Evolutionary conservation across 2,888 invertebrate genomes (phyloP).

Genomic region (Pelosia muscerda): DNA sequence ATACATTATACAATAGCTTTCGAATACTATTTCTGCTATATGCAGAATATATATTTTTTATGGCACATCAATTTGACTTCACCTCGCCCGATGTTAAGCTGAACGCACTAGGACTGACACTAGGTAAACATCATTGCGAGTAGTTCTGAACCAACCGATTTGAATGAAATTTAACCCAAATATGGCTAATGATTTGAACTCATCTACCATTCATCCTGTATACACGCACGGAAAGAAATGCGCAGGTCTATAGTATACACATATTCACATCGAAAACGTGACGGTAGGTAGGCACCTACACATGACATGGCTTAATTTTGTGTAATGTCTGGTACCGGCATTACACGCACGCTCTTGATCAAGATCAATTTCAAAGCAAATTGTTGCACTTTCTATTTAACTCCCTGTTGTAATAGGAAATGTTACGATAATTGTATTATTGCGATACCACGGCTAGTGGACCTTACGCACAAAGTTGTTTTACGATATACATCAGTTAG

Average conservation of each 20-base stretch:
- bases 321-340: conserved; percentile 14
- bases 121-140: no score
- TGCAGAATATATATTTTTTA: no score
- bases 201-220: not conserved
- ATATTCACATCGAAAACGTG: not conserved
- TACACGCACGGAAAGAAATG: not conserved
- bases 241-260: not conserved
- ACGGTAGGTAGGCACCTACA: no score
- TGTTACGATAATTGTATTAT: conserved; percentile 37
- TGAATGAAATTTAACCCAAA: not conserved
- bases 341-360: conserved; percentile 43
- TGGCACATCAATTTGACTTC: no score
- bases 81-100: no score
- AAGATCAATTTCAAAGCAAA: conserved; percentile 57
- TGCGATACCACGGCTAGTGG: conserved; percentile 22
- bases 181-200: not conserved
- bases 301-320: not conserved
- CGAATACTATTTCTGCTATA: no score
- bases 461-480: conserved; percentile 31
- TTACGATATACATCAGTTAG: conserved; percentile 13
- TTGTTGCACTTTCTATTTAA: conserved; percentile 60
- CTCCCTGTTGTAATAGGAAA: conserved; percentile 57
- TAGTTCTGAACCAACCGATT: no score
- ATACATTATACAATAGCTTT: no score
- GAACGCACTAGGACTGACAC: no score